Conservation (phyloP, 2,888 invertebrate species). For the Polyommatus icarus region DNA sequence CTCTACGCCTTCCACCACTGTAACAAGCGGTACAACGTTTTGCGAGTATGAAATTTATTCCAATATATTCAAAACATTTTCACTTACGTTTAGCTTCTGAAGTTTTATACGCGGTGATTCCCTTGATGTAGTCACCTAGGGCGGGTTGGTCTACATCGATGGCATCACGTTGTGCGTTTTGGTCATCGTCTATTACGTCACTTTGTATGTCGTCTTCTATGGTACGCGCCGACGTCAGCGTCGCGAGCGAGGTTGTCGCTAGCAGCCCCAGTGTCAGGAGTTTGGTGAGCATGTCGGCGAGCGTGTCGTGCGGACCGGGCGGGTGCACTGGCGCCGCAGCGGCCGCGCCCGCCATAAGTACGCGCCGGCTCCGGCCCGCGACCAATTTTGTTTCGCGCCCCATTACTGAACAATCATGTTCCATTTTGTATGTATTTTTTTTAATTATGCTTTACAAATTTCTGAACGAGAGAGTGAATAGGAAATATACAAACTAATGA, state of each 20-base stretch:
- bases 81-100: slow-evolving; percentile 1
- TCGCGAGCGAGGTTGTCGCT: neutral
- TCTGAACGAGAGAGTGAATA: no score
- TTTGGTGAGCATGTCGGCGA: slow-evolving; percentile 10
- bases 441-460: no score
- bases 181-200: neutral
- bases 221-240: neutral
- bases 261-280: neutral
- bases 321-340: neutral
- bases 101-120: neutral
- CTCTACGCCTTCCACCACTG: no score
- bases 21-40: neutral
- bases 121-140: no score
- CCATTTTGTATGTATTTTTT: neutral
- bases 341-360: neutral
- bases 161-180: no score
- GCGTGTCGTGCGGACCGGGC: no score
- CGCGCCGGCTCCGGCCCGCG: neutral
- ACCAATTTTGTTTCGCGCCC: neutral
- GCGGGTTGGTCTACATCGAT: no score
- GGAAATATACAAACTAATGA: no score
- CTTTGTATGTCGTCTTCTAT: neutral
- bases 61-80: neutral
- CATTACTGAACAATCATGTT: neutral
- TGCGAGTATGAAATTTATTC: no score